Conservation (phyloP, 2,888 invertebrate species). For the Drosophila aldrichi region DNA sequence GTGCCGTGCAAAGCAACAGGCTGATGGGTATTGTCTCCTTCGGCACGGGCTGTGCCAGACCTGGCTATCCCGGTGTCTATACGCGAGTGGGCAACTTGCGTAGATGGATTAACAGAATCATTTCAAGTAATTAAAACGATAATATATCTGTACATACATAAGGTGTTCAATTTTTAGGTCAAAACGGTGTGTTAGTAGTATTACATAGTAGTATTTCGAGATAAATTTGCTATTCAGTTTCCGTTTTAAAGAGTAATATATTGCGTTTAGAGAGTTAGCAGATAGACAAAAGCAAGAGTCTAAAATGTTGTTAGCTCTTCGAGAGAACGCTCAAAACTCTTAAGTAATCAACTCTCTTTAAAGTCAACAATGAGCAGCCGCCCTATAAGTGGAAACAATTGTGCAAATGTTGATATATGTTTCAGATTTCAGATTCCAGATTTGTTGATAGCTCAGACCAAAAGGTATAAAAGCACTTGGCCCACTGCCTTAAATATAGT, state of each 20-base stretch:
- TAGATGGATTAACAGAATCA: slow-evolving; percentile 27
- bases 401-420: slow-evolving; percentile 54
- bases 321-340: background rate
- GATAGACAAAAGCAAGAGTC: background rate
- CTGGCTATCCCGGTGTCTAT: slow-evolving; percentile 91
- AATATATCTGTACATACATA: background rate
- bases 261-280: background rate
- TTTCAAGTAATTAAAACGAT: slow-evolving; percentile 28
- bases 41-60: slow-evolving; percentile 79
- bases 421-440: slow-evolving; percentile 32
- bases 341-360: slow-evolving; percentile 10
- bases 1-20: slow-evolving; percentile 45
- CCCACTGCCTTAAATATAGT: background rate
- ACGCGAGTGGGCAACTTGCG: slow-evolving; percentile 72
- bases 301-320: background rate
- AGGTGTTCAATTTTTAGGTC: background rate
- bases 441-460: slow-evolving; percentile 32
- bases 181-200: background rate
- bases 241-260: background rate
- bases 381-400: slow-evolving; percentile 52
- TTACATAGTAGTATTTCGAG: background rate
- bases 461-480: slow-evolving; percentile 52
- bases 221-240: background rate
- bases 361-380: slow-evolving; percentile 12
- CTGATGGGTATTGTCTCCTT: slow-evolving; percentile 89